Conservation (phyloP, 2,888 invertebrate species). For the Punctoribates punctum region DNA sequence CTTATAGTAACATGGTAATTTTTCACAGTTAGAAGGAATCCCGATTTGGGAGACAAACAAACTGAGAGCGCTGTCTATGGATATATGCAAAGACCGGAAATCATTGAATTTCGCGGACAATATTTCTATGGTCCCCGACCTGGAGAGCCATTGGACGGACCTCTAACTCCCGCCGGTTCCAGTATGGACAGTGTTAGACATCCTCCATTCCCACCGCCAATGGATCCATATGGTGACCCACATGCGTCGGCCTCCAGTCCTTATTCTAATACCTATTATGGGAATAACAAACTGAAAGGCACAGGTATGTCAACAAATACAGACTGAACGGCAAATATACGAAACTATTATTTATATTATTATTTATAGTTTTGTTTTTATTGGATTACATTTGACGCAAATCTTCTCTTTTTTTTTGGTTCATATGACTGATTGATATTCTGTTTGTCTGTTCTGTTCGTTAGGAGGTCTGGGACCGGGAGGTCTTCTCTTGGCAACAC, state of each 20-base stretch:
- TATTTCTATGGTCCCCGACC: slow-evolving; percentile 47
- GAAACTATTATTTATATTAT: too few relatives aligned
- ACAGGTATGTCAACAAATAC: neutral
- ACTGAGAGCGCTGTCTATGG: slow-evolving; percentile 45
- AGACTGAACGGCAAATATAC: too few relatives aligned
- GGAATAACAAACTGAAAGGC: neutral
- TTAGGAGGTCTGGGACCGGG: slow-evolving; percentile 39
- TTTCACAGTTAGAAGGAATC: slow-evolving; percentile 13
- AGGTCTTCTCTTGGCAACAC: slow-evolving; percentile 42
- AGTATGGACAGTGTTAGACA: neutral
- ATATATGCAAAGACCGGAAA: slow-evolving; percentile 45
- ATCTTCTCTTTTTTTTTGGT: too few relatives aligned
- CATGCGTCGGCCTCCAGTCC: neutral
- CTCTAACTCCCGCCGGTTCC: neutral
- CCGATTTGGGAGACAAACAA: slow-evolving; percentile 5
- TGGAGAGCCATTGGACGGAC: slow-evolving; percentile 19
- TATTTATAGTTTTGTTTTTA: too few relatives aligned
- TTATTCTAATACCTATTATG: neutral
- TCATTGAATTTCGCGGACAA: slow-evolving; percentile 48
- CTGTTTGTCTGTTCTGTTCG: neutral
- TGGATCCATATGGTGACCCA: neutral
- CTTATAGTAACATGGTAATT: neutral
- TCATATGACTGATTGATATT: neutral
- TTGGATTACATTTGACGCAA: too few relatives aligned
- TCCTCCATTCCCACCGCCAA: neutral